Base-by-base conservation (phyloP, 2,888 invertebrate species). In the Volucella inflata region DNA sequence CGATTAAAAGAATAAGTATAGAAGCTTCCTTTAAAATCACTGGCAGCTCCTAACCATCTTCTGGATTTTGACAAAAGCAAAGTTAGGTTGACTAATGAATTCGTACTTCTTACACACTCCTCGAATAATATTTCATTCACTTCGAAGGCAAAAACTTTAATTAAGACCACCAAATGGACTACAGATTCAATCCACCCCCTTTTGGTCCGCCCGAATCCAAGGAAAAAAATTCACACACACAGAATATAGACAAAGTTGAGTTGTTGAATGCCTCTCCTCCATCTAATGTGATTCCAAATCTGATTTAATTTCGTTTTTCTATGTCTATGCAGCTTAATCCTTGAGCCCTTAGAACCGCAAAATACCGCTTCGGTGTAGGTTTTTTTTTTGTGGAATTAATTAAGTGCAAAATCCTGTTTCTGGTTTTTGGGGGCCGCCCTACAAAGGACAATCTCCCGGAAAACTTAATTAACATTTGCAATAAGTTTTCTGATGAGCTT, bases 391-490 rank as follows among this genome's bases (percentile, higher is more conserved):
- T 16, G 44, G 65, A 80, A 71, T 76, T 84, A 80, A 80, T 84
- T 80, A 80, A 80, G 80, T 84, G 70, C 84, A 80, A 71, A 75
- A 65, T 84, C 65, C 70, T 79, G 83, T 79, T 79, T 64, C 68
- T 79, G 79, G 75, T 74, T 75, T 64, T 50, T 55, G 42, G 67
- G 72, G 59, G 12, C 16, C 21, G 48, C 10, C 50, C 48, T 80
- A 51, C 70, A 75, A 67, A 80, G 70, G 71, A 84, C 75, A 80
- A 42, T 76, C 40, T 60, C 53, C 78, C 65, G 80, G 75, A 71
- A 84, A 84, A 84, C 84, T 84, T 84, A 80, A 84, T 84, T 84
- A 84, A 84, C 75, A 76, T 84, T 84, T 80, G 80, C 75, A 80
- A 84, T 80, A 75, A 75, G 84, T 84, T 84, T 80, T 74, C 48